Percentiles rank a stretch among this genome's conserved stretches.
Evolutionary conservation across 2,888 invertebrate genomes (phyloP).

Genomic region (Liodrosophila aerea): DNA sequence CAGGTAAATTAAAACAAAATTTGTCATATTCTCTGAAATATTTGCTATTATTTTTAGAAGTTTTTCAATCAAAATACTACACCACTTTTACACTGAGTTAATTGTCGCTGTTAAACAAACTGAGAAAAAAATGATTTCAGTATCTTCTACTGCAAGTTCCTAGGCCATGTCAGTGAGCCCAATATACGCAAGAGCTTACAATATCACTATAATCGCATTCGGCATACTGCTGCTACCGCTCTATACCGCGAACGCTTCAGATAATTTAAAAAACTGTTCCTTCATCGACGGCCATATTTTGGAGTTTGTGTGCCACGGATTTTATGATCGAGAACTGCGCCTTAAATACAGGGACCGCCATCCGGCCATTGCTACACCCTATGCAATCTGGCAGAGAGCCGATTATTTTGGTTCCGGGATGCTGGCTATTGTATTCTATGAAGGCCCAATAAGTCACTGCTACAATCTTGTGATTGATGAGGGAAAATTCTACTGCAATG

Average conservation of each 20-base stretch:
- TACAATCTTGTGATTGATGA: slow-evolving; percentile 37
- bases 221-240: slow-evolving; percentile 38
- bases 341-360: slow-evolving; percentile 49
- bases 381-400: slow-evolving; percentile 53
- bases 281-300: slow-evolving; percentile 58
- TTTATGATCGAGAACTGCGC: slow-evolving; percentile 35
- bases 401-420: slow-evolving; percentile 41
- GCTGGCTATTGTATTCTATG: slow-evolving; percentile 54
- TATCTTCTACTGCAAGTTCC: slow-evolving; percentile 50
- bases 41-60: neutral
- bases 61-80: slow-evolving; percentile 19
- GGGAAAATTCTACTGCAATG: slow-evolving; percentile 49
- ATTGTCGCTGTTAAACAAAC: slow-evolving; percentile 50
- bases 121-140: slow-evolving; percentile 51
- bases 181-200: slow-evolving; percentile 44
- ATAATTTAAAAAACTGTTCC: slow-evolving; percentile 32
- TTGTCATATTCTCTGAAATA: slow-evolving; percentile 2
- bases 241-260: slow-evolving; percentile 16
- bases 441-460: slow-evolving; percentile 52
- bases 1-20: no score
- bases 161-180: slow-evolving; percentile 68
- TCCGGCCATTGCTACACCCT: slow-evolving; percentile 48
- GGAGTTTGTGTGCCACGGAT: slow-evolving; percentile 53
- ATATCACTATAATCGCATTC: slow-evolving; percentile 51
- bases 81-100: slow-evolving; percentile 35